Percentiles rank a stretch among this genome's conserved stretches.
These are phyloP conservation scores for Rhimphoctona megacephalus DNA, from an alignment of 2,888 invertebrate species.

Conservation along the genomic window DNA sequence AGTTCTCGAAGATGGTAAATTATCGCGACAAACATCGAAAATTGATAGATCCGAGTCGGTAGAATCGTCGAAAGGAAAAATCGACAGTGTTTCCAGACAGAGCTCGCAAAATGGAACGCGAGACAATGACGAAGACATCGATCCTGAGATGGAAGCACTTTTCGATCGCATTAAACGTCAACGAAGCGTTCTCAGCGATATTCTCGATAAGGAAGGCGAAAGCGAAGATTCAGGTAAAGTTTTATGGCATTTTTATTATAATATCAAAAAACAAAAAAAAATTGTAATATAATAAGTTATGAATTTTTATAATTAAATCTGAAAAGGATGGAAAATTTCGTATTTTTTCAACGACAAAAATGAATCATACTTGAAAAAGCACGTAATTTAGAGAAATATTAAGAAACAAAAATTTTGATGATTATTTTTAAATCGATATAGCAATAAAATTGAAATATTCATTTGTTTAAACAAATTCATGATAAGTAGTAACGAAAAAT, in stretches of 20 bases:
- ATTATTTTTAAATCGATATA: neutral
- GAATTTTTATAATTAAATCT: neutral
- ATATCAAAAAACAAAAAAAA: neutral
- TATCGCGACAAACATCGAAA: slow-evolving; percentile 70
- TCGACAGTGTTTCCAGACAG: slow-evolving; percentile 66
- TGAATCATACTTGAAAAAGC: neutral
- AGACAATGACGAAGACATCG: slow-evolving; percentile 86
- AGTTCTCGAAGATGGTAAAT: slow-evolving; percentile 57
- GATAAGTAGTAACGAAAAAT: neutral
- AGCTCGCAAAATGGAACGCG: slow-evolving; percentile 74
- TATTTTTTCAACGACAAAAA: neutral
- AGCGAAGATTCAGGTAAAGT: slow-evolving; percentile 74
- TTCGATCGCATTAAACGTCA: slow-evolving; percentile 89
- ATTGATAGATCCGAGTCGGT: slow-evolving; percentile 71
- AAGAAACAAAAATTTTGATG: neutral
- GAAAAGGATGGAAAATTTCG: neutral
- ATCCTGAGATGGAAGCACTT: slow-evolving; percentile 88
- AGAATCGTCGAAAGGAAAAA: slow-evolving; percentile 62
- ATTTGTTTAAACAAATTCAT: neutral
- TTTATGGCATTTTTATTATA: neutral
- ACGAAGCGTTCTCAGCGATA: slow-evolving; percentile 90
- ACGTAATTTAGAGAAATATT: neutral
- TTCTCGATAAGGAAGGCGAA: slow-evolving; percentile 87
- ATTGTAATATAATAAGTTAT: neutral
- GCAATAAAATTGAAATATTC: neutral